phyloP scores from a whole-genome alignment of 2,888 invertebrate species.

The Psylliodes chrysocephalus region DNA sequence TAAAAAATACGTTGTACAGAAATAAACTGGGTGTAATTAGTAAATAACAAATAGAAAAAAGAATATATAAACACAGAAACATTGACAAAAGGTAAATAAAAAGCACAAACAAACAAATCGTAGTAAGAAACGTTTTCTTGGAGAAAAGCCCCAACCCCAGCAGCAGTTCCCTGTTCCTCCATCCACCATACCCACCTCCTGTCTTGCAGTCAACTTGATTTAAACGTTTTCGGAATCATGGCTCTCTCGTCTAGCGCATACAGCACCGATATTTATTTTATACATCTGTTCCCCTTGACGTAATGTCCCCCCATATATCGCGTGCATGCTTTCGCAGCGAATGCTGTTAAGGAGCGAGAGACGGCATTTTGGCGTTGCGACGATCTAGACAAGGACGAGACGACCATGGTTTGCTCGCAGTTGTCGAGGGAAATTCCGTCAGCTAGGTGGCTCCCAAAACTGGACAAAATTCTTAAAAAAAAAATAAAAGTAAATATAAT shows the following conservation, averaged over 20 bases:
- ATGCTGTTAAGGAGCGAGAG: slow-evolving; percentile 63
- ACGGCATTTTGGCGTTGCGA: slow-evolving; percentile 50
- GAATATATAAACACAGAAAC: too few species aligned
- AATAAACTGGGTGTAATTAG: too few species aligned
- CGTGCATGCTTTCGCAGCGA: slow-evolving; percentile 71
- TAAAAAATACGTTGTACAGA: too few species aligned
- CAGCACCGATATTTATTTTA: slow-evolving; percentile 69
- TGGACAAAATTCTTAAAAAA: too few species aligned
- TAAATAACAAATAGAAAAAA: too few species aligned
- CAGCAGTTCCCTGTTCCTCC: too few species aligned
- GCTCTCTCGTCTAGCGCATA: slow-evolving; percentile 65
- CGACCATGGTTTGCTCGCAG: slow-evolving; percentile 9
- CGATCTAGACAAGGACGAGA: slow-evolving; percentile 48
- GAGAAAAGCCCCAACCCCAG: too few species aligned
- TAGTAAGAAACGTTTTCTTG: too few species aligned
- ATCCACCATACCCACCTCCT: not conserved
- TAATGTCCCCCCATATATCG: slow-evolving; percentile 76
- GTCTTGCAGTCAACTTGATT: slow-evolving; percentile 66
- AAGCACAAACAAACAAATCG: too few species aligned
- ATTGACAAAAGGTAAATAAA: too few species aligned
- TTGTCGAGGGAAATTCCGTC: not conserved
- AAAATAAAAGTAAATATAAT: too few species aligned
- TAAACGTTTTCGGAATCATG: slow-evolving; percentile 72
- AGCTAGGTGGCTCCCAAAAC: not conserved
- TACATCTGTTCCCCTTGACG: slow-evolving; percentile 72